Conservation (phyloP, 2,888 invertebrate genomes). For the Teleiodes luculella region DNA sequence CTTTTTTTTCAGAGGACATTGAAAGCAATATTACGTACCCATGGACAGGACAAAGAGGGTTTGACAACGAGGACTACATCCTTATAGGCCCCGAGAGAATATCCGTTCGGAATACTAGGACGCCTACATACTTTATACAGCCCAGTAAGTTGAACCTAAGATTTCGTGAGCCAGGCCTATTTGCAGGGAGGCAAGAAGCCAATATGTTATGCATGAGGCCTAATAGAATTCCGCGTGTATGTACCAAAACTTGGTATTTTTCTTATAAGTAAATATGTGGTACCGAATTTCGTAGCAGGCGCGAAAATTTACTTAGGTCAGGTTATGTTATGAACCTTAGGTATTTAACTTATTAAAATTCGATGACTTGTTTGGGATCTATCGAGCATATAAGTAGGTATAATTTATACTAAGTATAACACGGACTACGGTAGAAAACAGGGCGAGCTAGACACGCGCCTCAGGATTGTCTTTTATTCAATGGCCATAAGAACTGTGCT, state of each 20-base stretch:
- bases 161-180: neutral
- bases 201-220: neutral
- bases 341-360: too few relatives aligned
- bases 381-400: too few relatives aligned
- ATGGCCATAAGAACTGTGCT: too few relatives aligned
- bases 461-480: too few relatives aligned
- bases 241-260: neutral
- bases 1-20: constrained; percentile 57
- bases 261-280: too few relatives aligned
- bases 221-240: neutral
- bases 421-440: too few relatives aligned
- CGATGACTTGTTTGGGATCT: too few relatives aligned
- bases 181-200: neutral
- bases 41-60: constrained; percentile 48
- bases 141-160: constrained; percentile 44
- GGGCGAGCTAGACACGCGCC: too few relatives aligned
- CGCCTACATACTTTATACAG: constrained; percentile 60
- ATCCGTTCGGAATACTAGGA: constrained; percentile 55
- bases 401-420: too few relatives aligned
- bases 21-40: constrained; percentile 64
- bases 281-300: too few relatives aligned
- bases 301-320: too few relatives aligned
- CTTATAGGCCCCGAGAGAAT: constrained; percentile 60
- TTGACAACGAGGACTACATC: constrained; percentile 63
- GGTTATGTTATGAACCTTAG: too few relatives aligned